phyloP scores from a whole-genome alignment of 2,888 invertebrate genomes.

The Dryobotodes eremita region DNA sequence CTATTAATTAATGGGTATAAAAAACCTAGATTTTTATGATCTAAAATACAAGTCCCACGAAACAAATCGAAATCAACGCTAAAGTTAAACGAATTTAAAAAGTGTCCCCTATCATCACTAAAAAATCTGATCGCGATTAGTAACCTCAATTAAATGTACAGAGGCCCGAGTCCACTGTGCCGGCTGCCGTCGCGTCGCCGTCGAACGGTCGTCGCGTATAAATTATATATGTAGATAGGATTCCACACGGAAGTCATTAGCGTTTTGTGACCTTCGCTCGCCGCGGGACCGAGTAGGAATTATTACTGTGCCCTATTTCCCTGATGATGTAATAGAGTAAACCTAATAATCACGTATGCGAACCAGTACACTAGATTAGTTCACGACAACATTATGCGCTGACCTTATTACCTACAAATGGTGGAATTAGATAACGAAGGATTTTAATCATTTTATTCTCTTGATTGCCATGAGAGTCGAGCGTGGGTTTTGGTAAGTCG shows the following conservation, averaged over 20 bases:
- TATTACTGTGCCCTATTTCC: slow-evolving; percentile 83
- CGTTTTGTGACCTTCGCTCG: slow-evolving; percentile 82
- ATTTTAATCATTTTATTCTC: slow-evolving; percentile 42
- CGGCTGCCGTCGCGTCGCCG: slow-evolving; percentile 49
- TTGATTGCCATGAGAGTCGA: slow-evolving; percentile 36
- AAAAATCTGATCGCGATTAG: slow-evolving; percentile 48
- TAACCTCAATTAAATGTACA: slow-evolving; percentile 40
- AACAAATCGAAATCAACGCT: background rate
- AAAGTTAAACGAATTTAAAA: slow-evolving; percentile 25
- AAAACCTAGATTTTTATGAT: background rate
- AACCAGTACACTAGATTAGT: slow-evolving; percentile 63
- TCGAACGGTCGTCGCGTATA: slow-evolving; percentile 72
- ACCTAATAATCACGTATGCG: slow-evolving; percentile 71
- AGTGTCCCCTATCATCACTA: slow-evolving; percentile 6
- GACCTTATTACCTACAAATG: slow-evolving; percentile 56
- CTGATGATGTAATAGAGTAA: slow-evolving; percentile 81
- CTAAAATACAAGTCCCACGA: background rate
- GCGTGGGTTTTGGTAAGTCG: slow-evolving; percentile 33
- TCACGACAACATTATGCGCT: slow-evolving; percentile 54
- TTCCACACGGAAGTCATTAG: slow-evolving; percentile 85
- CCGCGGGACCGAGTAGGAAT: slow-evolving; percentile 77
- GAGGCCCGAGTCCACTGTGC: slow-evolving; percentile 32
- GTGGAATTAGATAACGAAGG: slow-evolving; percentile 42
- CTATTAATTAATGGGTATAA: background rate
- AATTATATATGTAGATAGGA: slow-evolving; percentile 80